Evolutionary conservation across 2,888 invertebrate species (phyloP).

Genomic region (Sinotaia quadrata): DNA sequence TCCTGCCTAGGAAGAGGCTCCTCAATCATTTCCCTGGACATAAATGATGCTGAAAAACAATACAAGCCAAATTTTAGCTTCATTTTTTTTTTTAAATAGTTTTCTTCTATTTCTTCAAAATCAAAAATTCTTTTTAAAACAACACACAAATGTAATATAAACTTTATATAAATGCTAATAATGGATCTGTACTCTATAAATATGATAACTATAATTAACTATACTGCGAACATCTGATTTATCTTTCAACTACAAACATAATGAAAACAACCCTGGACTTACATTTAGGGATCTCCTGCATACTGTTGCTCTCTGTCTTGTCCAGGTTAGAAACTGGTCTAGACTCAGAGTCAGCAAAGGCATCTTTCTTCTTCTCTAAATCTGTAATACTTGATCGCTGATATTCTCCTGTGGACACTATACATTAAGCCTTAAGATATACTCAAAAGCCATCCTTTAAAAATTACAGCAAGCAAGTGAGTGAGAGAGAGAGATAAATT

Average conservation of each 20-base stretch:
- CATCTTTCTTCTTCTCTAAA: conserved; percentile 35
- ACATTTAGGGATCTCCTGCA: conserved; percentile 38
- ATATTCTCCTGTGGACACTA: conserved; percentile 15
- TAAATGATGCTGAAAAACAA: conserved; percentile 26
- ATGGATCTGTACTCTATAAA: neutral
- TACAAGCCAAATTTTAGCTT: neutral
- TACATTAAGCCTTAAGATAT: neutral
- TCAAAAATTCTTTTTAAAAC: no score
- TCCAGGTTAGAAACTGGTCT: conserved; percentile 24
- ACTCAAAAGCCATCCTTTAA: no score
- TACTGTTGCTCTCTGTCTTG: conserved; percentile 36
- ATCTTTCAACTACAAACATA: neutral
- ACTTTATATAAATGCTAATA: neutral
- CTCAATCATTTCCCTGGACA: conserved; percentile 34
- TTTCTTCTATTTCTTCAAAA: no score
- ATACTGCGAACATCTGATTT: neutral
- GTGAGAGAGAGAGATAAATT: no score
- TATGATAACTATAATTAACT: neutral
- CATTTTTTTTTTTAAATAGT: no score
- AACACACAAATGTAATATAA: neutral
- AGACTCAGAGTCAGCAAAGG: conserved; percentile 35
- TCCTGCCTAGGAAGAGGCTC: conserved; percentile 44
- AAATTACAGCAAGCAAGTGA: no score
- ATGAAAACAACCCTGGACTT: conserved; percentile 12
- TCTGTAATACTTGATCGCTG: conserved; percentile 24